A percentile compares a stretch with the other conserved stretches of the same genome.
phyloP scores from a whole-genome alignment of 2,888 invertebrate genomes.

The Phania funesta region DNA sequence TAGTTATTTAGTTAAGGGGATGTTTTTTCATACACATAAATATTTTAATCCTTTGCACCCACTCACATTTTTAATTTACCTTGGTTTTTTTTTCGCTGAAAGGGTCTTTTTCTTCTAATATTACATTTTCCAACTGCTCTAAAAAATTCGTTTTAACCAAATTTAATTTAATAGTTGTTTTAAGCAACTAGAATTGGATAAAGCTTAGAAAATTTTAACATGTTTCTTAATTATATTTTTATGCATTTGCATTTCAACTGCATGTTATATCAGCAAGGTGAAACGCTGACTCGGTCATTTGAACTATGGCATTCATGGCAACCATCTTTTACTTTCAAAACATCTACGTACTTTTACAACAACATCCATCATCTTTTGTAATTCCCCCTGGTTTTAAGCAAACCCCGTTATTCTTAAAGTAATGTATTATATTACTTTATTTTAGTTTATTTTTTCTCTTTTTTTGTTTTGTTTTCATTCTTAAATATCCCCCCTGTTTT shows the following conservation, averaged over 20 bases:
- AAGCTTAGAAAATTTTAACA: background rate
- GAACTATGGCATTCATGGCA: slow-evolving; percentile 72
- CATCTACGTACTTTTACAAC: slow-evolving; percentile 36
- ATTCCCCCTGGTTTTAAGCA: background rate
- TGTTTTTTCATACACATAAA: background rate
- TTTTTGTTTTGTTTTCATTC: too few species aligned
- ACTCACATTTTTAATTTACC: slow-evolving; percentile 37
- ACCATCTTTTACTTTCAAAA: slow-evolving; percentile 23
- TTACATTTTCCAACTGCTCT: background rate
- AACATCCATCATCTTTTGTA: background rate
- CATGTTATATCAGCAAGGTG: slow-evolving; percentile 32
- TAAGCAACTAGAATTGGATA: background rate
- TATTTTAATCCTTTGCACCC: slow-evolving; percentile 11
- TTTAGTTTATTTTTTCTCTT: too few species aligned
- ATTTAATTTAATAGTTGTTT: background rate
- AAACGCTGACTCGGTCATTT: slow-evolving; percentile 72
- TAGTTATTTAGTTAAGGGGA: slow-evolving; percentile 11
- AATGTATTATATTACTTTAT: too few species aligned
- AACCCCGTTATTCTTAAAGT: background rate
- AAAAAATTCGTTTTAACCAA: background rate
- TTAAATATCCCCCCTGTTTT: too few species aligned
- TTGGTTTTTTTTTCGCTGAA: background rate
- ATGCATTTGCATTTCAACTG: background rate
- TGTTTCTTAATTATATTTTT: background rate
- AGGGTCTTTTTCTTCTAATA: slow-evolving; percentile 23